Percentiles rank a stretch among this genome's conserved stretches.
Evolutionary conservation across 2,797 vertebrate genomes (phyloP).

Genomic region (Thamnophis elegans): DNA sequence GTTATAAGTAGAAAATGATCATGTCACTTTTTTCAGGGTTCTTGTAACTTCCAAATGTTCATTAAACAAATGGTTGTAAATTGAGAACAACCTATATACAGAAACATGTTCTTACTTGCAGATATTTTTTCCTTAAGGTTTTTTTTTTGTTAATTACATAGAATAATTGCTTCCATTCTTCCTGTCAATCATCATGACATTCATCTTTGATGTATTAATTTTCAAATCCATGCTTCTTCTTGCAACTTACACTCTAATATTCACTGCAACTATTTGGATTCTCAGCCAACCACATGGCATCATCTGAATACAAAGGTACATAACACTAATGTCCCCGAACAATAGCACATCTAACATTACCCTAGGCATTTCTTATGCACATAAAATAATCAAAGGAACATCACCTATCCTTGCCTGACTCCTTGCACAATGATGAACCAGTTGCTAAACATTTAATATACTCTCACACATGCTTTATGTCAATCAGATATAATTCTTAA

Average conservation of each 20-base stretch:
- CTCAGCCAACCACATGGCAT: not conserved
- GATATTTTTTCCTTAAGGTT: not conserved
- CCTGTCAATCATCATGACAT: not conserved
- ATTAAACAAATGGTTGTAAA: not conserved
- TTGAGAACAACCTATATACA: not conserved
- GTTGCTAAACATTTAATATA: not conserved
- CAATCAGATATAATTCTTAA: not conserved
- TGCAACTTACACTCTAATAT: not conserved
- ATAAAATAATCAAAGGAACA: not conserved
- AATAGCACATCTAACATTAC: not conserved
- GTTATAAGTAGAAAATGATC: not conserved
- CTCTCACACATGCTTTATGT: not conserved
- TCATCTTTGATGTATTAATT: not conserved
- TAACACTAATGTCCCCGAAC: not conserved
- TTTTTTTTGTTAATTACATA: not conserved
- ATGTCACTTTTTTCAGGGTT: not conserved
- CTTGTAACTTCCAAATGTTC: not conserved
- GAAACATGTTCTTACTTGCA: not conserved
- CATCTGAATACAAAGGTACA: not conserved
- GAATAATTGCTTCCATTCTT: not conserved
- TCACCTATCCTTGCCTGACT: not conserved
- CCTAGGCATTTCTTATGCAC: not conserved
- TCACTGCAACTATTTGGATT: not conserved
- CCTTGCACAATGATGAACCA: not conserved
- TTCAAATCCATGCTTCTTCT: not conserved